Conservation (phyloP, 2,888 invertebrate species). For the Tromatobia lineatoria region DNA sequence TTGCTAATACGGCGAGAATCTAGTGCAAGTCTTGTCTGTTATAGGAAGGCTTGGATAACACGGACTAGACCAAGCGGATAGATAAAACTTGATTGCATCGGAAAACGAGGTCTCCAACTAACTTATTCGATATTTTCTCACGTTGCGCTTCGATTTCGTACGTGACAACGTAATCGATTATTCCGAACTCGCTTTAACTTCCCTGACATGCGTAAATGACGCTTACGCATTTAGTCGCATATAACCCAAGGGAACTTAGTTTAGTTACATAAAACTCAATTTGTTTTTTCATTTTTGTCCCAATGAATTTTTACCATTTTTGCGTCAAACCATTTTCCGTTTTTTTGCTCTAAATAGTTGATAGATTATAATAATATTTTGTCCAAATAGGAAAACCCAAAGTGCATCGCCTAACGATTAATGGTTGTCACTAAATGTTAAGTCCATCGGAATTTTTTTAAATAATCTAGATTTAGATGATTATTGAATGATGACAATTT, state of each 20-base stretch:
- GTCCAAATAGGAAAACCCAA: too few relatives aligned
- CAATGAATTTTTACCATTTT: too few relatives aligned
- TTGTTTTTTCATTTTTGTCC: too few relatives aligned
- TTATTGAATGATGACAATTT: too few relatives aligned
- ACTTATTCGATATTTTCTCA: slow-evolving; percentile 51
- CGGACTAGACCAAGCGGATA: slow-evolving; percentile 19
- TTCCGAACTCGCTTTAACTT: slow-evolving; percentile 1
- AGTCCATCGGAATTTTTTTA: too few relatives aligned
- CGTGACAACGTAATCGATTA: slow-evolving; percentile 12
- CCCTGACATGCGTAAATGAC: neutral
- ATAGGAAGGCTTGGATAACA: slow-evolving; percentile 61
- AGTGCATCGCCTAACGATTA: too few relatives aligned
- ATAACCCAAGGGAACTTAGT: neutral
- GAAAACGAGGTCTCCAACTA: slow-evolving; percentile 59
- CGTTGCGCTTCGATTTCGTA: slow-evolving; percentile 32
- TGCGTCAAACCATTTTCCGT: too few relatives aligned
- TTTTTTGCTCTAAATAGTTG: too few relatives aligned
- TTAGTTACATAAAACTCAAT: neutral
- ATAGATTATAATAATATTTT: too few relatives aligned
- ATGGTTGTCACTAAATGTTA: too few relatives aligned
- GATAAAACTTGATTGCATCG: slow-evolving; percentile 62
- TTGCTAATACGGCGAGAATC: slow-evolving; percentile 17
- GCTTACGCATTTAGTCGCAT: neutral
- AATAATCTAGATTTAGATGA: too few relatives aligned
- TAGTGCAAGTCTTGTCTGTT: slow-evolving; percentile 34